phyloP scores from a whole-genome alignment of 2,888 invertebrate species.

The Nycteola revayana region DNA sequence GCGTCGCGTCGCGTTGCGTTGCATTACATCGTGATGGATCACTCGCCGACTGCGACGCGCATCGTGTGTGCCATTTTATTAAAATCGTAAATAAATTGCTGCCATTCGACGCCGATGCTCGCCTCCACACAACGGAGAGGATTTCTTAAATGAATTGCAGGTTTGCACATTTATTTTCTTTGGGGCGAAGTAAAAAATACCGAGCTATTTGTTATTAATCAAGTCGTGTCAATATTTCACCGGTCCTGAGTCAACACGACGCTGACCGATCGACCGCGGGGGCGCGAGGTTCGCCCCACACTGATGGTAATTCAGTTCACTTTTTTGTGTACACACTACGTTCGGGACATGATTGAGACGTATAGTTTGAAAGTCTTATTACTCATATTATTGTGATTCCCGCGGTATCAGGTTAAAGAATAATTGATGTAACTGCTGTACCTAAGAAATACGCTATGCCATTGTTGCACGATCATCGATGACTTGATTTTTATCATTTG shows the following conservation, averaged over 20 bases:
- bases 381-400: too few species aligned
- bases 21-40: conserved; percentile 25
- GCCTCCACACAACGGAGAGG: conserved; percentile 7
- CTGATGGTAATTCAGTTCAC: background rate
- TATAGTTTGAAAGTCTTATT: background rate
- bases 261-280: conserved; percentile 2
- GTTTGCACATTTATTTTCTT: conserved; percentile 10
- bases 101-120: conserved; percentile 15
- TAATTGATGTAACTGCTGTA: too few species aligned
- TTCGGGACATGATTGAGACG: background rate
- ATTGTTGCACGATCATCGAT: too few species aligned
- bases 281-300: background rate
- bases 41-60: conserved; percentile 19
- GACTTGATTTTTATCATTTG: too few species aligned
- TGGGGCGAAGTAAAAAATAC: conserved; percentile 5
- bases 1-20: conserved; percentile 1
- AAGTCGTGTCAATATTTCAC: conserved; percentile 27
- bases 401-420: too few species aligned
- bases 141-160: conserved; percentile 23
- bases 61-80: too few species aligned
- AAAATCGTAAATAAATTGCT: conserved; percentile 39
- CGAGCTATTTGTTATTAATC: conserved; percentile 32
- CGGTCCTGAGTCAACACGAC: conserved; percentile 22
- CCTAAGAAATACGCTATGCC: too few species aligned
- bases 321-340: conserved; percentile 1